Evolutionary conservation across 2,888 invertebrate species (phyloP).

Genomic region (Hydriomena furcata): DNA sequence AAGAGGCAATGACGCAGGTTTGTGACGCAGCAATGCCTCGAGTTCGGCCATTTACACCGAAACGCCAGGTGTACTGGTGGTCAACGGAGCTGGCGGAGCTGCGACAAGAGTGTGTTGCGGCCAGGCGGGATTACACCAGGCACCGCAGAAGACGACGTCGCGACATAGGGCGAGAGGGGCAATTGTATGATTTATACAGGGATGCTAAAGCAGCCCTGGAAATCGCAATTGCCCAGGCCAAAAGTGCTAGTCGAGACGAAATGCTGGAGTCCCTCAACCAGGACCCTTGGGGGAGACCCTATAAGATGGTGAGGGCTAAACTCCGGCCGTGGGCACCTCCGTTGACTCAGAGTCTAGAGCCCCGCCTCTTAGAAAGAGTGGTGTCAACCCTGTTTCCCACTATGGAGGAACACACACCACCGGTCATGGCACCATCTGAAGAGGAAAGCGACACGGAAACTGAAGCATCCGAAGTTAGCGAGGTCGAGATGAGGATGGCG

Average conservation of each 20-base stretch:
- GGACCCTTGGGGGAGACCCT: neutral
- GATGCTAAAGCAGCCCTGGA: neutral
- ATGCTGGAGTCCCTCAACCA: neutral
- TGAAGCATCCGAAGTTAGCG: too few species aligned
- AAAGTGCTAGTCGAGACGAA: neutral
- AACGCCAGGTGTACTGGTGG: slow-evolving; percentile 16
- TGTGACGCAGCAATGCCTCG: slow-evolving; percentile 11
- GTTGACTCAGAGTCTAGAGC: too few species aligned
- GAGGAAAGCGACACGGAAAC: too few species aligned
- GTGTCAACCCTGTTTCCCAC: too few species aligned
- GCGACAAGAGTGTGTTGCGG: neutral
- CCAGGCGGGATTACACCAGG: slow-evolving; percentile 7
- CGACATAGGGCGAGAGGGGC: neutral
- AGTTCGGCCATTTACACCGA: neutral
- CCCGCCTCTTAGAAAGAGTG: too few species aligned
- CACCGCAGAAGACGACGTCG: neutral
- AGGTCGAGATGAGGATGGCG: too few species aligned
- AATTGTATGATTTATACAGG: slow-evolving; percentile 2
- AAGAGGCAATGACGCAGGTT: too few species aligned
- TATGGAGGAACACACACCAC: too few species aligned
- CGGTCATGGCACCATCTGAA: too few species aligned
- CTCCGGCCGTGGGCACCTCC: too few species aligned
- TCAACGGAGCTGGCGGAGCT: slow-evolving; percentile 2
- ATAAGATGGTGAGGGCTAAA: too few species aligned
- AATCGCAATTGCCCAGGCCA: neutral